These are phyloP conservation scores for Amaurobius ferox DNA, from an alignment of 2,888 invertebrate species.

Conservation along the genomic window DNA sequence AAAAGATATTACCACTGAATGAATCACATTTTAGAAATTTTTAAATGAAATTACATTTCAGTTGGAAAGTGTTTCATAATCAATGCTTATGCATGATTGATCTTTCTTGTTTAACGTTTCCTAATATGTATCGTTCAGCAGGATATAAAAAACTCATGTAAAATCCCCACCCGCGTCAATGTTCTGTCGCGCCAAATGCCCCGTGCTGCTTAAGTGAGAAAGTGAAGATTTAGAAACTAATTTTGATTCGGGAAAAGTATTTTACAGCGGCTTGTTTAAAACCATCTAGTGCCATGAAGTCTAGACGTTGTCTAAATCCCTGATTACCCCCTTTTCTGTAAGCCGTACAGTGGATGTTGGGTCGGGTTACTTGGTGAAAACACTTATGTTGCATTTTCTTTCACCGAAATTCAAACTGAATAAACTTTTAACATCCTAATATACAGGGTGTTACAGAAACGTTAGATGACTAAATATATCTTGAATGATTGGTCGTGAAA, in stretches of 20 bases:
- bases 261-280: neutral
- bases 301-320: slow-evolving; percentile 1
- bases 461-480: too few relatives aligned
- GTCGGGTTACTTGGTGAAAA: neutral
- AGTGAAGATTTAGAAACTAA: slow-evolving; percentile 11
- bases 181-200: neutral
- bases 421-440: too few relatives aligned
- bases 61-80: too few relatives aligned
- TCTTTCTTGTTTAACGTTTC: neutral
- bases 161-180: neutral
- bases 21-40: too few relatives aligned
- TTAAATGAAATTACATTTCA: too few relatives aligned
- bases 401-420: too few relatives aligned
- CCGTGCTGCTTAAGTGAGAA: neutral
- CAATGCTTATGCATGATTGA: too few relatives aligned
- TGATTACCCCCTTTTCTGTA: neutral
- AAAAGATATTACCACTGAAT: too few relatives aligned
- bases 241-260: neutral
- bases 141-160: too few relatives aligned
- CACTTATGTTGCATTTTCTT: too few relatives aligned
- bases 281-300: neutral
- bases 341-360: neutral
- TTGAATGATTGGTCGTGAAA: too few relatives aligned
- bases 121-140: neutral
- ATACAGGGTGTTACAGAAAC: too few relatives aligned